Evolutionary conservation across 1,140 invertebrate species (phyloP), one percentile per base, ranked within the genome.

Genomic region (Platyscapa corneri): DNA sequence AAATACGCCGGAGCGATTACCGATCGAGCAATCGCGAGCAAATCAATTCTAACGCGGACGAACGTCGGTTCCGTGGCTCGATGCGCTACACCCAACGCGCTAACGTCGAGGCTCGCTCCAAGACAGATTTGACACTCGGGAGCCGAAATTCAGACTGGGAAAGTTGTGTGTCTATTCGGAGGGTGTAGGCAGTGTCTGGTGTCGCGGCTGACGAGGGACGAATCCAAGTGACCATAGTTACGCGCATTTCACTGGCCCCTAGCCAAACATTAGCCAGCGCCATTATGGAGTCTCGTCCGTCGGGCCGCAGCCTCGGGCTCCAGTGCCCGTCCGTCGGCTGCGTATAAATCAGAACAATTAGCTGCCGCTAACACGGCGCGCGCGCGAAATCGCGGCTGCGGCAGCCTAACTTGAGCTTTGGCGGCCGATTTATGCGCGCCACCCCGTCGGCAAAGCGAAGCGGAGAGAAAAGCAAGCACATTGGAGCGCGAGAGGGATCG

Each of bases 281-380:
- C 87, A 87, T 89, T 88, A 89, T 90, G 87, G 88, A 90, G 37
- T 70, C 67, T 70, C 37, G 67, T 65, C 64, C 64, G 64, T 70
- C 34, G 34, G 32, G 87, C 88, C 76, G 77, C 27, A 81, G 77
- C 85, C 42, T 12, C 46, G 34, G 49, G 0, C 6, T 53, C 75
- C 75, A 77, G 72, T 75, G 39, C 42, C 72, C 83, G 87, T 88
- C 72, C 87, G 78, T 74, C 37, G 83, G 76, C 76, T 39, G 84
- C 77, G 74, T 77, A 89, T 90, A 90, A 90, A 90, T 90, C 89
- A 88, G 88, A 67, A 90, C 90, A 90, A 90, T 90, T 90, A 90
- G 88, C 89, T 88, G 86, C 86, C 83, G 84, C 46, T 70, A 85
- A 81, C 77, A 34, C 83, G n/a, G n/a, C 87, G 83, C 78, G 49